Percentiles rank a stretch among this genome's conserved stretches.
phyloP scores from a whole-genome alignment of 1,140 invertebrate species.

The Cydia splendana region DNA sequence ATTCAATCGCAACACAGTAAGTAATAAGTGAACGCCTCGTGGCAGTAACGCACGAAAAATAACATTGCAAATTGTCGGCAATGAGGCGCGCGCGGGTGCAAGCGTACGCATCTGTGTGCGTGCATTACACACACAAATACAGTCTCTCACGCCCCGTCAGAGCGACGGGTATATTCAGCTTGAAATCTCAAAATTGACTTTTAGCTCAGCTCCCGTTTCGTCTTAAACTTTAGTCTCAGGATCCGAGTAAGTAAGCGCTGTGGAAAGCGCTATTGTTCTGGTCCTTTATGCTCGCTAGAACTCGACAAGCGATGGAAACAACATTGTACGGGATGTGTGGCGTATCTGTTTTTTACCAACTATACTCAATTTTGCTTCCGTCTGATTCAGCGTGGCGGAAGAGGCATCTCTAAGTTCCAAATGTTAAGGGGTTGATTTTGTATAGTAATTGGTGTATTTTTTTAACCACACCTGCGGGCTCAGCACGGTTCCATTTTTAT shows the following conservation, averaged over 20 bases:
- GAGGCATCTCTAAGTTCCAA: constrained; percentile 3
- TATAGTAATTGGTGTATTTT: background rate
- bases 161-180: too few relatives aligned
- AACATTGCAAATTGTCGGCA: too few relatives aligned
- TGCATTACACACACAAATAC: too few relatives aligned
- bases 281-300: background rate
- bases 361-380: constrained; percentile 1
- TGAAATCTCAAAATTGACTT: too few relatives aligned
- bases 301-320: background rate
- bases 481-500: too few relatives aligned
- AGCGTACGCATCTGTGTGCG: too few relatives aligned
- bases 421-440: constrained; percentile 15
- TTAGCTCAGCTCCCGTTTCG: too few relatives aligned
- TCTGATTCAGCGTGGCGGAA: constrained; percentile 1
- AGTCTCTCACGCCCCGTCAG: too few relatives aligned
- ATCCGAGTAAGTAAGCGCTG: background rate
- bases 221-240: background rate
- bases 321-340: background rate
- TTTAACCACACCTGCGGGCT: background rate
- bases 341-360: constrained; percentile 17
- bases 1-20: too few relatives aligned
- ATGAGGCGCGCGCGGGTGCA: too few relatives aligned
- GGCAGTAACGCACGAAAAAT: too few relatives aligned
- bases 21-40: too few relatives aligned
- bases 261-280: background rate